These are phyloP conservation scores for Leiothrix lutea DNA, from an alignment of 2,113 vertebrate species.

Conservation along the genomic window DNA sequence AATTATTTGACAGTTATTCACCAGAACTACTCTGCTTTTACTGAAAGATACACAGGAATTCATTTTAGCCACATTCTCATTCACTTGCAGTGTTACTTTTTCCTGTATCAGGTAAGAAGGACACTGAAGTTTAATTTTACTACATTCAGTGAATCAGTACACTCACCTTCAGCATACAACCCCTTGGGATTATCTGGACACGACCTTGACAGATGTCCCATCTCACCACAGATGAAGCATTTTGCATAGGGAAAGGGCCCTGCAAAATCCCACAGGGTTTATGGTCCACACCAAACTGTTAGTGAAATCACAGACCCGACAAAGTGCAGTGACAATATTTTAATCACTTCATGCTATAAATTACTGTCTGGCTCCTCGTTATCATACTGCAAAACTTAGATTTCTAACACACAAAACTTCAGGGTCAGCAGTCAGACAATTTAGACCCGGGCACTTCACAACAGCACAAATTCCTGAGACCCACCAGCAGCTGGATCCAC, in stretches of 20 bases:
- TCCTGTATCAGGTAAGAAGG: not conserved
- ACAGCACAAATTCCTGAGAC: not conserved
- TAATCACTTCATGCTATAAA: not conserved
- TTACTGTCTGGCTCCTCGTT: too few species aligned
- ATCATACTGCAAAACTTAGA: too few species aligned
- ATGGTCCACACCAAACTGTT: not conserved
- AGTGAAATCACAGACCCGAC: not conserved
- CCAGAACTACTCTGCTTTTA: not conserved
- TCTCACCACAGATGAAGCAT: conserved; percentile 94
- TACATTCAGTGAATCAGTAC: not conserved
- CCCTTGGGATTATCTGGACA: conserved; percentile 96
- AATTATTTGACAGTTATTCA: not conserved
- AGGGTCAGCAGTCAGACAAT: not conserved
- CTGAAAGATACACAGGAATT: not conserved
- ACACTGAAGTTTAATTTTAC: not conserved
- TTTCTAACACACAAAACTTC: not conserved
- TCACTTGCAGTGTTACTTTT: not conserved
- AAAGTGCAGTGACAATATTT: not conserved
- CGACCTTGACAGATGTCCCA: conserved; percentile 89
- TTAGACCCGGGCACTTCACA: not conserved
- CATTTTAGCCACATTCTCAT: not conserved
- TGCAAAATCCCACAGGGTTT: conserved; percentile 61
- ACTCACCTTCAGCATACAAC: conserved; percentile 89
- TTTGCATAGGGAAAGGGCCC: conserved; percentile 93
- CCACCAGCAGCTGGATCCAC: conserved; percentile 89